Conservation (phyloP, 2,888 invertebrate species). For the Oscheius onirici region DNA sequence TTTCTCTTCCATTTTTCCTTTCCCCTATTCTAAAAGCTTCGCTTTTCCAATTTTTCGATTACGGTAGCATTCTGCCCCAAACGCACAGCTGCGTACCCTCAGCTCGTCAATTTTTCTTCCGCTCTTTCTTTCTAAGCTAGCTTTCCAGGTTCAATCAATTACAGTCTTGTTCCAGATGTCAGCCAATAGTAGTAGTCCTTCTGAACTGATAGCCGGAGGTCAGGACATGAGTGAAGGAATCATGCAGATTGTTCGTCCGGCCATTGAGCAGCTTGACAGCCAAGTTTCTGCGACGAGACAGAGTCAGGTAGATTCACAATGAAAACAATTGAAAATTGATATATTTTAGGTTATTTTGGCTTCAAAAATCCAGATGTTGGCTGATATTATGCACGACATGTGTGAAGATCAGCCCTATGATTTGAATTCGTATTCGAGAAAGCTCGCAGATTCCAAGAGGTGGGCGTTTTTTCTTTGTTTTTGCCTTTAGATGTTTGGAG, state of each 20-base stretch:
- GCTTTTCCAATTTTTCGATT: too few relatives aligned
- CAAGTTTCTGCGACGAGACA: conserved; percentile 38
- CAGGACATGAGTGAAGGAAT: conserved; percentile 35
- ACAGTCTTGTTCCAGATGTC: conserved; percentile 22
- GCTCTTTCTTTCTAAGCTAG: too few relatives aligned
- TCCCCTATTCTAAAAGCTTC: too few relatives aligned
- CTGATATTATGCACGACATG: conserved; percentile 48
- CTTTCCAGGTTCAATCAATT: too few relatives aligned
- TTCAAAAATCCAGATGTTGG: conserved; percentile 21
- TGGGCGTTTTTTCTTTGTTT: neutral
- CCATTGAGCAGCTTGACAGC: conserved; percentile 36
- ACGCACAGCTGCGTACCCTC: too few relatives aligned
- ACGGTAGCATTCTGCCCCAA: too few relatives aligned
- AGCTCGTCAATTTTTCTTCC: too few relatives aligned
- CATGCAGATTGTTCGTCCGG: conserved; percentile 34
- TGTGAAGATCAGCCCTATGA: conserved; percentile 58
- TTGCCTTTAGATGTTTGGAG: neutral
- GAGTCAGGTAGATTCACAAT: conserved; percentile 30
- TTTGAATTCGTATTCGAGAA: conserved; percentile 55
- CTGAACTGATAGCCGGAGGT: conserved; percentile 23
- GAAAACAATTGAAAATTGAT: too few relatives aligned
- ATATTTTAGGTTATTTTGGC: conserved; percentile 29
- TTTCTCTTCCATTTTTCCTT: too few relatives aligned
- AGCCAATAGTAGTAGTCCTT: conserved; percentile 21
- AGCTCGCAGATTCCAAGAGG: conserved; percentile 59